Evolutionary conservation across 2,888 invertebrate genomes (phyloP), one percentile per base, ranked within the genome.

Genomic region (Cosmia trapezina): DNA sequence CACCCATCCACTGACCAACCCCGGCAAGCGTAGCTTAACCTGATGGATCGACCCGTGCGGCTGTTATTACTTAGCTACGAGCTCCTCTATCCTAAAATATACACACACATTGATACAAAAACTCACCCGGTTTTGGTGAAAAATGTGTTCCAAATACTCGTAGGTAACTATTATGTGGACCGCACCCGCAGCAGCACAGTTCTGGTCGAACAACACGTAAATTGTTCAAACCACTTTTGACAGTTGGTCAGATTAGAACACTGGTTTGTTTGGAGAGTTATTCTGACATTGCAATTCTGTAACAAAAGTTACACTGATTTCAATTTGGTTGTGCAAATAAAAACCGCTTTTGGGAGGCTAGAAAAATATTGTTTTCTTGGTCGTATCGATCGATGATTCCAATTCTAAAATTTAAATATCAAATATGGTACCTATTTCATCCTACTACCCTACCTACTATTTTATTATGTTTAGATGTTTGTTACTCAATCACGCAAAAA

Each of bases 191-290:
- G 14, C 53, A 7, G 37, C 47, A 41, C 45, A 56, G 37, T 37
- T 45, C 22, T 0, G 2, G 4, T 47, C 45, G 33, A 41, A 75
- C 56, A 62, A 19, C 61, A 79, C 74, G 41, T 79, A 75, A 72
- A 75, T 72, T 61, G 70, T 60, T 14, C 43, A 56, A 56, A 72
- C 14, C 45, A 28, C 56, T 79, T 78, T 43, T 72, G 80, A 75
- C 73, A 72, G 73, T 33, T 72, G 4, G 45, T 56, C 45, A 57
- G 78, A 78, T 79, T 61, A 61, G 45, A 79, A 33, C 51, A 67
- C 33, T 76, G 43, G 14, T 57, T 61, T 33, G 43, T 63, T 49
- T 43, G 11, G 0, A 49, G 19, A 63, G 73, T 79, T 57, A 28
- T 41, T 72, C 14, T 37, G 45, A 19, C 70, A 9, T 28, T 49